Conservation (phyloP, 2,888 invertebrate genomes). For the Acrobasis repandana region DNA sequence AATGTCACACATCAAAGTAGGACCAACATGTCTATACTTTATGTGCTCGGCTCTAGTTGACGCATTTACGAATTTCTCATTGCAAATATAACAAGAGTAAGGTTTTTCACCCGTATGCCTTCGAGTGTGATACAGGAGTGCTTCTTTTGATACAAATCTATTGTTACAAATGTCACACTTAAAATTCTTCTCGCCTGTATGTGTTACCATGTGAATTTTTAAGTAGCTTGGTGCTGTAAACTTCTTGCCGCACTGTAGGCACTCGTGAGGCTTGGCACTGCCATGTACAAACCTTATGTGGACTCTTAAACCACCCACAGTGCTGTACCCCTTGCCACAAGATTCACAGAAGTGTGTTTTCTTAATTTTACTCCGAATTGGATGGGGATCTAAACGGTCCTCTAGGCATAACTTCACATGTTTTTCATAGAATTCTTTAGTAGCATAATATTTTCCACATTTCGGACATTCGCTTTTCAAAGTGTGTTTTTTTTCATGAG, state of each 20-base stretch:
- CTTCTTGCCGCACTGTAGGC: slow-evolving; percentile 63
- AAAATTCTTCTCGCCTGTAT: slow-evolving; percentile 71
- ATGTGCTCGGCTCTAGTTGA: slow-evolving; percentile 73
- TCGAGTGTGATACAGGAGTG: slow-evolving; percentile 67
- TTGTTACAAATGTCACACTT: slow-evolving; percentile 62
- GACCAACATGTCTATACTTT: slow-evolving; percentile 69
- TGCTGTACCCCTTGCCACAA: slow-evolving; percentile 69
- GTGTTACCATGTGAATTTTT: slow-evolving; percentile 67
- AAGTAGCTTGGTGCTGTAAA: slow-evolving; percentile 75
- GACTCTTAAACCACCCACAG: slow-evolving; percentile 65
- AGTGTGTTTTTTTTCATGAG: slow-evolving; percentile 65
- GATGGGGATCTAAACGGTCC: slow-evolving; percentile 63
- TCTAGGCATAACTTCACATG: slow-evolving; percentile 66
- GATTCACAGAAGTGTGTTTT: slow-evolving; percentile 57
- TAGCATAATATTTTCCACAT: slow-evolving; percentile 66
- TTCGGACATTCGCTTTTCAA: slow-evolving; percentile 62
- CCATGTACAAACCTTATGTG: slow-evolving; percentile 69
- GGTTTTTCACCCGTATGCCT: slow-evolving; percentile 75
- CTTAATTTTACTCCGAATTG: slow-evolving; percentile 55
- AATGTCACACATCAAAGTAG: slow-evolving; percentile 65
- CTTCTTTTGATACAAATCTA: slow-evolving; percentile 71
- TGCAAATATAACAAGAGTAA: slow-evolving; percentile 63
- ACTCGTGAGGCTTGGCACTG: slow-evolving; percentile 65
- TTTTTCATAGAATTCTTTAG: slow-evolving; percentile 61
- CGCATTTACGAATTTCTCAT: slow-evolving; percentile 70